These are phyloP conservation scores for Chelon labrosus DNA, from an alignment of 2,797 vertebrate species.

Conservation along the genomic window DNA sequence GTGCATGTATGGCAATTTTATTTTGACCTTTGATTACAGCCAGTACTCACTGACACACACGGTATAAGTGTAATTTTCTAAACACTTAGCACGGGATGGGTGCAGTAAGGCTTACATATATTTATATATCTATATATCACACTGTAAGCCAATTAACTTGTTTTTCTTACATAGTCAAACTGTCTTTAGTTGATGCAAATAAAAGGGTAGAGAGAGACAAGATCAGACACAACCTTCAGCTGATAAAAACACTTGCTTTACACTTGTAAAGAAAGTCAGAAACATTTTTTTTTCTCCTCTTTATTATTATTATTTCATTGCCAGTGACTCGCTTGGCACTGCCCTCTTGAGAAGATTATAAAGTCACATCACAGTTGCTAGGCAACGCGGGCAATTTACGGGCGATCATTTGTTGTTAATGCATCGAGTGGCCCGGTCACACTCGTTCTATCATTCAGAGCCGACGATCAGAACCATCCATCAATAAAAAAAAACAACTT, in stretches of 20 bases:
- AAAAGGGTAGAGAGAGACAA: background rate
- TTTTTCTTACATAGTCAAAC: too few relatives aligned
- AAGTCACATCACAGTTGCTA: slow-evolving; percentile 20
- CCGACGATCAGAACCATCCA: slow-evolving; percentile 10
- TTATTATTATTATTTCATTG: slow-evolving; percentile 9
- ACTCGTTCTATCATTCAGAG: slow-evolving; percentile 6
- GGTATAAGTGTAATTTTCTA: too few relatives aligned
- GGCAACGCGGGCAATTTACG: slow-evolving; percentile 1
- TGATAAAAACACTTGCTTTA: too few relatives aligned
- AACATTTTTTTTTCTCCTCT: too few relatives aligned
- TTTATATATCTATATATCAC: too few relatives aligned
- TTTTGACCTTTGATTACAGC: slow-evolving; percentile 9
- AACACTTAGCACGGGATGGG: too few relatives aligned
- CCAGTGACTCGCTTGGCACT: background rate
- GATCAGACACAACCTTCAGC: background rate
- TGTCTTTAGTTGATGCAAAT: background rate
- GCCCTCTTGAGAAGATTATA: background rate
- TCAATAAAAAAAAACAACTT: background rate
- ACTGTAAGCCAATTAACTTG: too few relatives aligned
- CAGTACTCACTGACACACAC: background rate
- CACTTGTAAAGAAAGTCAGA: too few relatives aligned
- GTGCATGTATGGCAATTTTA: background rate
- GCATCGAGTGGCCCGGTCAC: background rate
- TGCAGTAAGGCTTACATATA: too few relatives aligned
- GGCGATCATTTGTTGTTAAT: slow-evolving; percentile 2